phyloP scores from a whole-genome alignment of 2,888 invertebrate genomes.

The Hirtodrosophila alboralis region DNA sequence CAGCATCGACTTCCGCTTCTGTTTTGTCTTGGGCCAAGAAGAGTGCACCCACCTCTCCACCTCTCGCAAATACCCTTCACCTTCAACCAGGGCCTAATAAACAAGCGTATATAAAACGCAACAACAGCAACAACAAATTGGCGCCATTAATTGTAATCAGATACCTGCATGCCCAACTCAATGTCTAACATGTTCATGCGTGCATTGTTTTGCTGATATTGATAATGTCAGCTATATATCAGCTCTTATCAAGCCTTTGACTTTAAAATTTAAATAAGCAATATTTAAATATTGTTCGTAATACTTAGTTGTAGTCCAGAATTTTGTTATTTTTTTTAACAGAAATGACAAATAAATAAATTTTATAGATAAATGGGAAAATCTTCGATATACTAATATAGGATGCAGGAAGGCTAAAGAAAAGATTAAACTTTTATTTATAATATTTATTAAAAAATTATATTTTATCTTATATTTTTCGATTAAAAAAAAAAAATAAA shows the following conservation, averaged over 20 bases:
- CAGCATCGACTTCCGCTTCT: background rate
- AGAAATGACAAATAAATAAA: no score
- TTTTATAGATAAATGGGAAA: no score
- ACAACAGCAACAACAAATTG: constrained; percentile 65
- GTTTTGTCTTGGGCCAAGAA: constrained; percentile 14
- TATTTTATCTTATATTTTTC: no score
- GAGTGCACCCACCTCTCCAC: background rate
- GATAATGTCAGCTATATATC: constrained; percentile 18
- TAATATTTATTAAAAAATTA: no score
- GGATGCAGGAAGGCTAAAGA: no score
- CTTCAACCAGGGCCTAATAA: constrained; percentile 19
- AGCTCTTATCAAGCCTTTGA: constrained; percentile 25
- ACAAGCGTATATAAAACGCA: constrained; percentile 44
- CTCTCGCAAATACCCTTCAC: background rate
- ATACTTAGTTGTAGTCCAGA: no score
- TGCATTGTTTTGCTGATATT: constrained; percentile 13
- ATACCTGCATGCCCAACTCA: constrained; percentile 39
- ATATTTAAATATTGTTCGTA: background rate
- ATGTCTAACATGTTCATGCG: constrained; percentile 22
- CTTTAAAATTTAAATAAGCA: background rate
- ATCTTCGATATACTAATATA: no score
- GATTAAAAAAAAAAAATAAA: no score
- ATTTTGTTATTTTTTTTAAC: no score
- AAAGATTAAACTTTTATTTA: no score
- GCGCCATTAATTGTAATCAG: constrained; percentile 77